Conservation (phyloP, 2,797 vertebrate genomes). For the Chlorospingus semifuscus region DNA sequence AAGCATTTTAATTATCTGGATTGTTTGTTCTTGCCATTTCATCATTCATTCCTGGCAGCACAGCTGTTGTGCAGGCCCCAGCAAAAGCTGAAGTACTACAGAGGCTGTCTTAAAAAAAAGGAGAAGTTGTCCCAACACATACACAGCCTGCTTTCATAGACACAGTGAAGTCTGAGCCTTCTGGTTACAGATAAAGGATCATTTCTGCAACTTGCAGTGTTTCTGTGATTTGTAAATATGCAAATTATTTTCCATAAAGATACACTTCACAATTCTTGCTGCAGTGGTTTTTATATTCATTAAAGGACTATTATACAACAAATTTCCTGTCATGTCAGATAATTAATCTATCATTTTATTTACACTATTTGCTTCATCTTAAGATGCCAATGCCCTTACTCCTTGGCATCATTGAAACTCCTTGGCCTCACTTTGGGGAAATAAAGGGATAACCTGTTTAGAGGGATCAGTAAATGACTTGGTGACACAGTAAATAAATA, state of each 20-base stretch:
- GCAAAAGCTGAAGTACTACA: background rate
- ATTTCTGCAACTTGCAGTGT: background rate
- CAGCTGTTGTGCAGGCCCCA: background rate
- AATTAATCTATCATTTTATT: conserved; percentile 59
- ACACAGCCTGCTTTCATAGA: background rate
- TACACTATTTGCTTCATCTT: conserved; percentile 62
- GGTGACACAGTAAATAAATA: conserved; percentile 76
- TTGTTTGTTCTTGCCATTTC: conserved; percentile 1
- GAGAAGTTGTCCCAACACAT: background rate
- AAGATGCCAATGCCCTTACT: background rate
- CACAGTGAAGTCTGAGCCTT: background rate
- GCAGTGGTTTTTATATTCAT: conserved; percentile 52
- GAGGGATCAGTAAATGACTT: conserved; percentile 27
- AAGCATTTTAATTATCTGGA: conserved; percentile 42
- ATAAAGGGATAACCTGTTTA: background rate
- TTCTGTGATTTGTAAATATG: background rate
- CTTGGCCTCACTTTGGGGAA: background rate
- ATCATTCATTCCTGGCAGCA: background rate
- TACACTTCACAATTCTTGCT: conserved; percentile 49
- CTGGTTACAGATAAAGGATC: background rate
- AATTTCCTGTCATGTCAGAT: conserved; percentile 37
- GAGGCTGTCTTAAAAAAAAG: background rate
- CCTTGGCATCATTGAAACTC: conserved; percentile 3
- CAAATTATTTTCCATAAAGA: conserved; percentile 55
- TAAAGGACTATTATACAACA: conserved; percentile 73